Conservation (phyloP, 2,797 vertebrate genomes). For the Phoeniculus purpureus region DNA sequence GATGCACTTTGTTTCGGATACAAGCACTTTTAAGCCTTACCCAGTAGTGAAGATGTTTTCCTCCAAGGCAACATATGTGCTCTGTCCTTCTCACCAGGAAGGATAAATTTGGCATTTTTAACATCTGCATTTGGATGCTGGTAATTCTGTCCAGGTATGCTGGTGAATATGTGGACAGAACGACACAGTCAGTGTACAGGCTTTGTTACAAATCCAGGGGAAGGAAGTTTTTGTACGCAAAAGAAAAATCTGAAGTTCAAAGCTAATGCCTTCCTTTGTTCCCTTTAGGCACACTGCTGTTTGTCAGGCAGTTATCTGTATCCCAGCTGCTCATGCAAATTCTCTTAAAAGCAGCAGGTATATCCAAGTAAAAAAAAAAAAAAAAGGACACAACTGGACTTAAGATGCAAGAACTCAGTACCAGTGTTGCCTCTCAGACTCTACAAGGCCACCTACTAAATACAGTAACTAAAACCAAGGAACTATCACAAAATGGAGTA, state of each 20-base stretch:
- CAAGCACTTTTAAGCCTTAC: not conserved
- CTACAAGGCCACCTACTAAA: not conserved
- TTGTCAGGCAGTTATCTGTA: not conserved
- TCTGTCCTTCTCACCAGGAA: not conserved
- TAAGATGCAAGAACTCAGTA: not conserved
- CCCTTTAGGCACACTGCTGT: not conserved
- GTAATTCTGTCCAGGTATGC: not conserved
- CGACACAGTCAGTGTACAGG: not conserved
- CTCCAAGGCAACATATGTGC: not conserved
- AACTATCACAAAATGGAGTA: constrained; percentile 68
- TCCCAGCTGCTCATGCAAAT: not conserved
- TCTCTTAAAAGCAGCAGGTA: not conserved
- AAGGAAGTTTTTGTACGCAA: not conserved
- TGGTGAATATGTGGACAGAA: not conserved
- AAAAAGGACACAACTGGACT: not conserved
- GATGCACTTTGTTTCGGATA: not conserved
- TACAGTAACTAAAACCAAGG: constrained; percentile 64
- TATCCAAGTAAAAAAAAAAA: not conserved
- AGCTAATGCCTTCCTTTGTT: not conserved
- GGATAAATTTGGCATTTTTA: not conserved
- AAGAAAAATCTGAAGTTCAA: not conserved
- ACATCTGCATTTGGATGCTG: not conserved
- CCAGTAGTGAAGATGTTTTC: not conserved
- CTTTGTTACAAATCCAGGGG: not conserved
- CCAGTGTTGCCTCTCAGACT: not conserved